Evolutionary conservation across 2,797 vertebrate species (phyloP).

Genomic region (Coreius guichenoti): DNA sequence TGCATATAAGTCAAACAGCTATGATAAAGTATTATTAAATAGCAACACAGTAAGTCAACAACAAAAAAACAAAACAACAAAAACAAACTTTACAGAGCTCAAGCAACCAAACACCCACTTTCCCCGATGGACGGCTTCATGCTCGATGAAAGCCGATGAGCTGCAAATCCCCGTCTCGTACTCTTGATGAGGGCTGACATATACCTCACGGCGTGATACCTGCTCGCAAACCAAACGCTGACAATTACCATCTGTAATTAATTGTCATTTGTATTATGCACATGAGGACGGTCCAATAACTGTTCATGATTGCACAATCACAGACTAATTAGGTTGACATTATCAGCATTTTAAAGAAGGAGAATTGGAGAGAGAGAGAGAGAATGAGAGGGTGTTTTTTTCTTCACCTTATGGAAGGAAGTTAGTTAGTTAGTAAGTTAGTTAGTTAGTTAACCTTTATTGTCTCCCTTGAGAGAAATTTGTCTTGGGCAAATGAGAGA

Average conservation of each 20-base stretch:
- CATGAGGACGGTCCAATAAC: constrained; percentile 48
- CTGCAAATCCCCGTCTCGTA: constrained; percentile 8
- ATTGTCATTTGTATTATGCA: constrained; percentile 48
- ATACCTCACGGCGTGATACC: constrained; percentile 32
- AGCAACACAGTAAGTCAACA: constrained; percentile 16
- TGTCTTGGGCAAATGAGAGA: neutral
- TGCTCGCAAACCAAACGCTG: constrained; percentile 34
- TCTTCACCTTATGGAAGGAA: neutral
- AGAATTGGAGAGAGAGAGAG: constrained; percentile 19
- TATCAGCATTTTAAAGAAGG: constrained; percentile 41
- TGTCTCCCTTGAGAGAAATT: neutral
- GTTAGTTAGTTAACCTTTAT: neutral
- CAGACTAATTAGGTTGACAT: constrained; percentile 53
- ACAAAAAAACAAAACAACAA: neutral
- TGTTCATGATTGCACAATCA: constrained; percentile 48
- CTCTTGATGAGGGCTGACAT: constrained; percentile 19
- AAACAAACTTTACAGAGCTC: constrained; percentile 20
- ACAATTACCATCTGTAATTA: constrained; percentile 46
- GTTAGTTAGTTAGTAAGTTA: neutral
- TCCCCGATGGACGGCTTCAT: constrained; percentile 13
- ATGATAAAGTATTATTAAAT: constrained; percentile 21
- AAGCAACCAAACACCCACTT: constrained; percentile 4
- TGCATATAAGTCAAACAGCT: neutral
- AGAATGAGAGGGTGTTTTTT: neutral
- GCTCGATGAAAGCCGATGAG: neutral